These are phyloP conservation scores for Albula glossodonta DNA, from an alignment of 2,113 vertebrate species.

Conservation along the genomic window DNA sequence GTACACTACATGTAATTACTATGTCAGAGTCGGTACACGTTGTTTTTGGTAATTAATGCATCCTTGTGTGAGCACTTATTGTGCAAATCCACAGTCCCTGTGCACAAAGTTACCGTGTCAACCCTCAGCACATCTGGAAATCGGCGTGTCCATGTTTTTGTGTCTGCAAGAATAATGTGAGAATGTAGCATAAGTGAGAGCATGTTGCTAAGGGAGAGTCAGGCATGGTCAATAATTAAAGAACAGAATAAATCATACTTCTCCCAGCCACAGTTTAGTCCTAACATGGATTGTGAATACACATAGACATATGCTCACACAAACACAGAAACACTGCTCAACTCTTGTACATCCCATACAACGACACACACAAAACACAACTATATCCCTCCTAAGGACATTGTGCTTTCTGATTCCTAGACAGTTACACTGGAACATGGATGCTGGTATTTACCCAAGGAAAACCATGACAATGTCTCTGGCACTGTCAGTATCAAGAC, in stretches of 20 bases:
- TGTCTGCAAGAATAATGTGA: background rate
- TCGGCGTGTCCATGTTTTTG: background rate
- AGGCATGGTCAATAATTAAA: background rate
- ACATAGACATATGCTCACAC: background rate
- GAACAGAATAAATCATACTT: background rate
- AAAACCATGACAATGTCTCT: background rate
- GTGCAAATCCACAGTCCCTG: background rate
- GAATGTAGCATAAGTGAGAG: background rate
- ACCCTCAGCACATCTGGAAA: background rate
- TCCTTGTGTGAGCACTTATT: too few relatives aligned
- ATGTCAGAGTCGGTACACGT: too few relatives aligned
- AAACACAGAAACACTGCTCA: background rate
- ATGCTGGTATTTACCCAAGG: background rate
- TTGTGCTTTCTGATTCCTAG: background rate
- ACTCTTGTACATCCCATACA: background rate
- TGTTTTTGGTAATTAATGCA: too few relatives aligned
- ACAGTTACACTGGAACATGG: background rate
- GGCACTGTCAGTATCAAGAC: background rate
- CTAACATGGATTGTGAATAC: background rate
- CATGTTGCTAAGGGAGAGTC: background rate
- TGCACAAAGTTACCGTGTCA: background rate
- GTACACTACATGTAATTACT: too few relatives aligned
- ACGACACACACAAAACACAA: background rate
- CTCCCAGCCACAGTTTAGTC: background rate
- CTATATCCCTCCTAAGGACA: background rate